These are phyloP conservation scores for Orthosia cruda DNA, from an alignment of 2,888 invertebrate genomes.

Conservation along the genomic window DNA sequence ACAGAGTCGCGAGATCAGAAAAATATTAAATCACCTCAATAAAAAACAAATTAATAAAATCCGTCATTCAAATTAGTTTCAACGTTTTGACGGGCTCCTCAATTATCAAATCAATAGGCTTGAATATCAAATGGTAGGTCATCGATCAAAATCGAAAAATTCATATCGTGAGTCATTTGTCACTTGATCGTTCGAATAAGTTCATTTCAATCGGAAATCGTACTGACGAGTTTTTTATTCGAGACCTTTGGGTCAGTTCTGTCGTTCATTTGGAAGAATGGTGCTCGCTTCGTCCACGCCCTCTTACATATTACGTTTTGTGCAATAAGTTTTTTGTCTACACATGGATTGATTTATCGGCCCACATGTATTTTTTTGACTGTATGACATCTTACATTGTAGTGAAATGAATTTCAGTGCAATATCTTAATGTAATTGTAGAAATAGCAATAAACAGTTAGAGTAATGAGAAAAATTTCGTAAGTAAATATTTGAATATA, in stretches of 20 bases:
- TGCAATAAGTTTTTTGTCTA: constrained; percentile 26
- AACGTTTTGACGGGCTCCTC: constrained; percentile 9
- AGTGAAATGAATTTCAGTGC: neutral
- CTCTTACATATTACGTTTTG: constrained; percentile 16
- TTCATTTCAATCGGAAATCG: constrained; percentile 69
- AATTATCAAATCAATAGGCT: constrained; percentile 52
- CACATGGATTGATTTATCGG: neutral
- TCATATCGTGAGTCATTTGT: constrained; percentile 74
- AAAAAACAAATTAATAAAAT: constrained; percentile 36
- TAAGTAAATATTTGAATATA: too few species aligned
- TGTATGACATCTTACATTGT: neutral
- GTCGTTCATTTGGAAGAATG: constrained; percentile 60
- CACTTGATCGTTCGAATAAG: constrained; percentile 70
- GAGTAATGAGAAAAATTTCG: too few species aligned
- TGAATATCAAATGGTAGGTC: constrained; percentile 48
- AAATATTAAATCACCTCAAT: neutral
- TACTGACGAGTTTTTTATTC: constrained; percentile 72
- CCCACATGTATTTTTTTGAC: neutral
- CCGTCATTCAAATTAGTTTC: constrained; percentile 37
- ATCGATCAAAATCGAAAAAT: constrained; percentile 66
- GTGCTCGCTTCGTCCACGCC: neutral
- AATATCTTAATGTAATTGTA: too few species aligned
- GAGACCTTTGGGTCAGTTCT: constrained; percentile 55
- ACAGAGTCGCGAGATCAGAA: too few species aligned
- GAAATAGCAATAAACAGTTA: too few species aligned